phyloP scores from a whole-genome alignment of 2,113 vertebrate genomes.

The Cyprinus carpio region DNA sequence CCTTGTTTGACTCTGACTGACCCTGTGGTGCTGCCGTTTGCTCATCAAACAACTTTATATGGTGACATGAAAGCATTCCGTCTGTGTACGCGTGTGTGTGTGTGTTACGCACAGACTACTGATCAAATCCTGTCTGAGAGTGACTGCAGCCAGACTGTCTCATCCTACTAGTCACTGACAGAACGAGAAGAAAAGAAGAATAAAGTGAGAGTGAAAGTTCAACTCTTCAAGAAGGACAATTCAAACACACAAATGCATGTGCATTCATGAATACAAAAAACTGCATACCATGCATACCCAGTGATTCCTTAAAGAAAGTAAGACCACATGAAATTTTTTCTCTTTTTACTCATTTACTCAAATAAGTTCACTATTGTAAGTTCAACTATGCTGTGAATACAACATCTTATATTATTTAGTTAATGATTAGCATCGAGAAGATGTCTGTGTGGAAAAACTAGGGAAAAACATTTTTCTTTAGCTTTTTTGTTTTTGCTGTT shows the following conservation, averaged over 20 bases:
- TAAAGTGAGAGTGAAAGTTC: background rate
- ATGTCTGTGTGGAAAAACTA: too few relatives aligned
- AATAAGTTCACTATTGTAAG: background rate
- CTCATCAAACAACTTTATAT: conserved; percentile 47
- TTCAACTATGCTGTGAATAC: background rate
- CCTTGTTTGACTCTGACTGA: conserved; percentile 43
- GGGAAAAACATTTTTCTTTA: too few relatives aligned
- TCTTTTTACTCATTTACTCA: background rate
- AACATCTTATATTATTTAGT: background rate
- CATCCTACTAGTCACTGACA: background rate
- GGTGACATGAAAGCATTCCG: conserved; percentile 41
- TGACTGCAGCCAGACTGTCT: background rate
- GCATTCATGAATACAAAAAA: background rate
- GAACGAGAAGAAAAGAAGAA: background rate
- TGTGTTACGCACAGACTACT: background rate
- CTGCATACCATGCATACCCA: background rate
- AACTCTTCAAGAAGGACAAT: background rate
- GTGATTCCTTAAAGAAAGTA: background rate
- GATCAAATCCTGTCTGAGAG: conserved; percentile 10
- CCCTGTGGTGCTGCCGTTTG: conserved; percentile 37
- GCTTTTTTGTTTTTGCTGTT: too few relatives aligned
- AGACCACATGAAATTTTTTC: background rate
- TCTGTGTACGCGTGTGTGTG: background rate
- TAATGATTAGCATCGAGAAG: background rate
- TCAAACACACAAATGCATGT: background rate